Percentiles rank a stretch among this genome's conserved stretches.
phyloP scores from a whole-genome alignment of 2,888 invertebrate genomes.

The Uloborus plumipes region DNA sequence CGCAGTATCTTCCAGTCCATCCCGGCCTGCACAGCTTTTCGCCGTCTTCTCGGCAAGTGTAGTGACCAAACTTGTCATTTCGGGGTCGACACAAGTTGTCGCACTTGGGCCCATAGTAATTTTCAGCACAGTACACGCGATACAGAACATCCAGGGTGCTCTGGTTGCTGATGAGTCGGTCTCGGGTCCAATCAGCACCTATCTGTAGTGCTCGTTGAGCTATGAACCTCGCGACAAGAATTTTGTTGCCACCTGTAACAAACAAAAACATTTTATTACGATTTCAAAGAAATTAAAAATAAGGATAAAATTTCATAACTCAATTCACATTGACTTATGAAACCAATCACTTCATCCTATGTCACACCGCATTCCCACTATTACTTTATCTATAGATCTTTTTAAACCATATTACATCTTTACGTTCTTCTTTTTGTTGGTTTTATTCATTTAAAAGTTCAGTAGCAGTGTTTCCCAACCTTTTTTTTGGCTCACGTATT shows the following conservation, averaged over 20 bases:
- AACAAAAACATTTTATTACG: not conserved
- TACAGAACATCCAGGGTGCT: slow-evolving; percentile 72
- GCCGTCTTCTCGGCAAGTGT: slow-evolving; percentile 82
- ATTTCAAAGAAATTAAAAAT: not conserved
- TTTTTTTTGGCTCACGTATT: no score
- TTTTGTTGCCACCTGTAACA: slow-evolving; percentile 15
- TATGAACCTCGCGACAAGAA: slow-evolving; percentile 85
- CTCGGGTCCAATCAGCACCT: slow-evolving; percentile 86
- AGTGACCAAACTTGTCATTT: slow-evolving; percentile 95
- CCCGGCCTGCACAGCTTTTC: slow-evolving; percentile 92
- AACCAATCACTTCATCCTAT: no score
- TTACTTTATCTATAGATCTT: no score
- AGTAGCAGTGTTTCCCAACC: no score
- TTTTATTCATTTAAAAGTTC: no score
- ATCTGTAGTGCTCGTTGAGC: slow-evolving; percentile 88
- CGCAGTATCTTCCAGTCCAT: slow-evolving; percentile 75
- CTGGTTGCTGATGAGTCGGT: slow-evolving; percentile 81
- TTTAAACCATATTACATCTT: no score
- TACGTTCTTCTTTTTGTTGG: no score
- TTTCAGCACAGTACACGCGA: slow-evolving; percentile 71
- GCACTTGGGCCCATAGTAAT: slow-evolving; percentile 86
- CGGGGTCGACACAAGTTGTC: slow-evolving; percentile 93
- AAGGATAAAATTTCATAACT: not conserved
- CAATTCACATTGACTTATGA: no score
- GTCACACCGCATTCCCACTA: no score